Evolutionary conservation across 1,140 invertebrate genomes (phyloP).

Genomic region (Coelopa frigida): DNA sequence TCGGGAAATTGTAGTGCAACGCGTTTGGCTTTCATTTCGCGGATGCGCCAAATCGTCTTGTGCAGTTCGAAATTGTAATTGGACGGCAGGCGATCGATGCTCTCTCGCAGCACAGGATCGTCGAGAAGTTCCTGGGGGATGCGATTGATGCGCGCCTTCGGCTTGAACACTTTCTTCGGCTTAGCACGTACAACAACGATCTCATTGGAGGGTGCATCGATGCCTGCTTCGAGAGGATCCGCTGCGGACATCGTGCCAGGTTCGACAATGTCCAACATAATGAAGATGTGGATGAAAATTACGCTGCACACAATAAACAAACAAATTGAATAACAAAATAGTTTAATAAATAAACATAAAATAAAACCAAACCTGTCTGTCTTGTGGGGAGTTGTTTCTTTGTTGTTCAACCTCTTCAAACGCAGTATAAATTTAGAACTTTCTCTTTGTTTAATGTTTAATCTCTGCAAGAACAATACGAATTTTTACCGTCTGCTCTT

Average conservation of each 20-base stretch:
- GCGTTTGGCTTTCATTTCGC: slow-evolving; percentile 68
- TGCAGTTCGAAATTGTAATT: slow-evolving; percentile 99
- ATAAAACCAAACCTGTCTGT: background rate
- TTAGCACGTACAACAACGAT: slow-evolving; percentile 67
- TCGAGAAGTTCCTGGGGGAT: slow-evolving; percentile 80
- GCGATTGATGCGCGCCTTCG: slow-evolving; percentile 61
- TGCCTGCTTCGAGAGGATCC: background rate
- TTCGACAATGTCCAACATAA: slow-evolving; percentile 37
- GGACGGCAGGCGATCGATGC: slow-evolving; percentile 67
- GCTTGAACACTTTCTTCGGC: slow-evolving; percentile 69
- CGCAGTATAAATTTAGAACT: background rate
- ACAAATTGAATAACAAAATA: background rate
- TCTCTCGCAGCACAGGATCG: slow-evolving; percentile 66
- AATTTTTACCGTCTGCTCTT: slow-evolving; percentile 2
- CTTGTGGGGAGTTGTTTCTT: background rate
- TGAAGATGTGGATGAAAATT: slow-evolving; percentile 14
- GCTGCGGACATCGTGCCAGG: slow-evolving; percentile 9
- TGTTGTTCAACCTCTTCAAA: background rate
- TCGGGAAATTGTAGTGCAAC: slow-evolving; percentile 98
- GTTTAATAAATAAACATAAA: slow-evolving; percentile 8
- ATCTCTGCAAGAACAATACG: no score
- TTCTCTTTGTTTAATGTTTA: background rate
- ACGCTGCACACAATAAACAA: background rate
- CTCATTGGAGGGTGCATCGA: slow-evolving; percentile 24
- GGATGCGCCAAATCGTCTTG: slow-evolving; percentile 96